Percentiles rank a stretch among this genome's conserved stretches.
Evolutionary conservation across 2,797 vertebrate species (phyloP).

Genomic region (Phoeniculus purpureus): DNA sequence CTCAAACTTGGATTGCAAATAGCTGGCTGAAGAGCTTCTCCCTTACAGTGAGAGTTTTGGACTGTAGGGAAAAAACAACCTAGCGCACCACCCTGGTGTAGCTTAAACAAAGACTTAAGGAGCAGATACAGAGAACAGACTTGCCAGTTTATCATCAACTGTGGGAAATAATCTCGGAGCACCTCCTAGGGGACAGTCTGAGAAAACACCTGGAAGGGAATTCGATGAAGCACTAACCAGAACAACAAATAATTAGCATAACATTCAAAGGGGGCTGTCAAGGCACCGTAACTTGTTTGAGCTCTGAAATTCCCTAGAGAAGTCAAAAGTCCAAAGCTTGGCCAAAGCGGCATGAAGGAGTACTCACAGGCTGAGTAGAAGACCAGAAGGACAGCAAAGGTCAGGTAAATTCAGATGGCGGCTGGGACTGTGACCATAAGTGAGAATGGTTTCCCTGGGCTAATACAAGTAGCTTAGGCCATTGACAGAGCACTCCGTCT

Average conservation of each 20-base stretch:
- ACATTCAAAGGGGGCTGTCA: not conserved
- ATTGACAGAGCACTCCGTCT: not conserved
- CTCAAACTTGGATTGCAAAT: not conserved
- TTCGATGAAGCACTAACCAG: not conserved
- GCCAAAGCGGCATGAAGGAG: not conserved
- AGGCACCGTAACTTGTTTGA: not conserved
- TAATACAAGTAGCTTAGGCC: not conserved
- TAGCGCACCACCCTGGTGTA: not conserved
- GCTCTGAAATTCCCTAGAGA: not conserved
- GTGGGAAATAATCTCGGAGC: constrained; percentile 60
- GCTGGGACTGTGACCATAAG: not conserved
- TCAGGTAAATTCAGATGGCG: not conserved
- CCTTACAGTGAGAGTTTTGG: not conserved
- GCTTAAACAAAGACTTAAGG: constrained; percentile 5
- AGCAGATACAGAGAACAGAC: not conserved
- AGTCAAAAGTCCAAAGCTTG: not conserved
- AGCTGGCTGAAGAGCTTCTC: not conserved
- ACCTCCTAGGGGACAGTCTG: constrained; percentile 60
- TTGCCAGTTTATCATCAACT: not conserved
- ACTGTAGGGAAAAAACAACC: not conserved
- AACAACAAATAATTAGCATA: not conserved
- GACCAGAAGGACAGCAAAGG: not conserved
- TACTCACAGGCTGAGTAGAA: not conserved
- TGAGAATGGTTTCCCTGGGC: not conserved
- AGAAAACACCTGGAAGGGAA: constrained; percentile 41